Evolutionary conservation across 2,797 vertebrate species (phyloP), one percentile per base, ranked within the genome.

Genomic region (Coreius guichenoti): DNA sequence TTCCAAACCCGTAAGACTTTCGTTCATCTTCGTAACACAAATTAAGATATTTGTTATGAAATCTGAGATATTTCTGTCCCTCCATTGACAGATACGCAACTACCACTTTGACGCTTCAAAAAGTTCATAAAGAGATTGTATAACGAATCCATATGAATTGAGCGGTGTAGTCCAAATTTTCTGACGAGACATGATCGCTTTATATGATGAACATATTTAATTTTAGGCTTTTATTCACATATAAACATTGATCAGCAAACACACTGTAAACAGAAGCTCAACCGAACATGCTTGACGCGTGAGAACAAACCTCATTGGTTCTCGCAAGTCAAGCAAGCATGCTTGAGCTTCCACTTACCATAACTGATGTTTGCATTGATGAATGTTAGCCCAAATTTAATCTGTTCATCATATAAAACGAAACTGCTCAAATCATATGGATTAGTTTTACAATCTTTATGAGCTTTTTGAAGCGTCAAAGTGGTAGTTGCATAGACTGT

Each of bases 271-370:
- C 56, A n/a, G 39, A 39, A 13, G 56, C 23, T 58, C 23, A 58
- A n/a, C 56, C 0, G 4, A n/a, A 58, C 11, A 12, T n/a, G 56
- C 56, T n/a, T 58, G 56, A n/a, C 9, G 1, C 0, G 0, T 4
- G 4, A n/a, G n/a, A n/a, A n/a, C n/a, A n/a, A 58, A 58, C 8
- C 21, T n/a, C 54, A n/a, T n/a, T 58, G 9, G 21, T 58, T 58
- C 54, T n/a, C 0, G 54, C 36, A 36, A 36, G 17, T 51, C 17
- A 51, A 51, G 49, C 49, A 51, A 51, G 49, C 17, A 51, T 51
- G 17, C 0, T 7, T 54, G 51, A 21, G 51, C 19, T 54, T 54
- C 19, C 51, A 7, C 6, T 21, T 54, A 54, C 51, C 17, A 21
- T 54, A 21, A 54, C 17, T 8, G 17, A 54, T 51, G 49, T 19